Percentiles rank a stretch among this genome's conserved stretches.
Evolutionary conservation across 2,797 vertebrate genomes (phyloP).

Genomic region (Sarcoramphus papa): DNA sequence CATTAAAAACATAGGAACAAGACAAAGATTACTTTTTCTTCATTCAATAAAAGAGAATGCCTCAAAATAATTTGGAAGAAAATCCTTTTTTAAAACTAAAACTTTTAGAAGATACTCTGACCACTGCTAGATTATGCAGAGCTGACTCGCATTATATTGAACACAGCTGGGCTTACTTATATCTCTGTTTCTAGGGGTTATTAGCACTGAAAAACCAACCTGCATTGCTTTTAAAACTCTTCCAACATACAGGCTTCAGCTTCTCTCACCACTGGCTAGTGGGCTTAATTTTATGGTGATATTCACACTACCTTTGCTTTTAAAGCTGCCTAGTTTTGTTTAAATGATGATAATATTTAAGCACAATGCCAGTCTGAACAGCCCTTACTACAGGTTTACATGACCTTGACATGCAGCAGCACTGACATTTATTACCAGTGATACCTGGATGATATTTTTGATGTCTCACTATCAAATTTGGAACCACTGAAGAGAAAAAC

Average conservation of each 20-base stretch:
- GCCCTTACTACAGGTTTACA: neutral
- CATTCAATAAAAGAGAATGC: neutral
- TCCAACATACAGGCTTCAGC: neutral
- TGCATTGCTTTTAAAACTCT: constrained; percentile 1
- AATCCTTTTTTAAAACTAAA: neutral
- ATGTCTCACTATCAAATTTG: constrained; percentile 25
- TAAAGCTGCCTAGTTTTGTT: constrained; percentile 9
- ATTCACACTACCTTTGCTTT: constrained; percentile 15
- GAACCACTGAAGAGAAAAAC: neutral
- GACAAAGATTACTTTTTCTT: neutral
- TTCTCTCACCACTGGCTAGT: neutral
- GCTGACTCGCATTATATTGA: neutral
- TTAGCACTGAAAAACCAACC: neutral
- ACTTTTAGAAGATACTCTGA: neutral
- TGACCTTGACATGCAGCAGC: constrained; percentile 25
- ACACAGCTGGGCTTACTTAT: neutral
- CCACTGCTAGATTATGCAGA: neutral
- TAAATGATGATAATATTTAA: constrained; percentile 14
- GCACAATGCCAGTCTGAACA: neutral
- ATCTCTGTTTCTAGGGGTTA: neutral
- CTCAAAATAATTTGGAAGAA: neutral
- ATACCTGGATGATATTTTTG: constrained; percentile 1
- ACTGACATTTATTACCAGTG: constrained; percentile 23
- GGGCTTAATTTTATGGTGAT: neutral
- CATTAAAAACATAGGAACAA: neutral